phyloP scores from a whole-genome alignment of 2,888 invertebrate species.

The Homarus gammarus region DNA sequence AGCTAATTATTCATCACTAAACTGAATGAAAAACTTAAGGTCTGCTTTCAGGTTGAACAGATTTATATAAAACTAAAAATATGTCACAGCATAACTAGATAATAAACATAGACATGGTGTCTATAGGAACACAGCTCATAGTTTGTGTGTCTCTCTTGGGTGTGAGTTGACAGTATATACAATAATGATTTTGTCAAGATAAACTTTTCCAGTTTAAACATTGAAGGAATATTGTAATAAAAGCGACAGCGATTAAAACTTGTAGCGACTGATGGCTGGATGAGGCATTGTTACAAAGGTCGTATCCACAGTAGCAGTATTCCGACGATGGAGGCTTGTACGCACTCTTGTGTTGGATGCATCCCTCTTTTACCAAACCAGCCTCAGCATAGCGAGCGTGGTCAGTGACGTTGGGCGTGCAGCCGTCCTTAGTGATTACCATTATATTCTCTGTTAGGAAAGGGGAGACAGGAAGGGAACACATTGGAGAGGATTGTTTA shows the following conservation, averaged over 20 bases:
- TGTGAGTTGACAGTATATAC: background rate
- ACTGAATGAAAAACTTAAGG: too few species aligned
- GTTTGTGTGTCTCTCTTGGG: too few species aligned
- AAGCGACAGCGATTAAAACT: background rate
- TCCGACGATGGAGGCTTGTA: conserved; percentile 79
- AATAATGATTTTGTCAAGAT: background rate
- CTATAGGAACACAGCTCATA: too few species aligned
- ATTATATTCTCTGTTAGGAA: conserved; percentile 43
- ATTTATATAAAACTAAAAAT: too few species aligned
- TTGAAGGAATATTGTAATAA: background rate
- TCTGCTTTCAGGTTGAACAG: too few species aligned
- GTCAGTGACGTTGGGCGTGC: conserved; percentile 68
- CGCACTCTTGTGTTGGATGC: conserved; percentile 73
- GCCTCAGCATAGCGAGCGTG: conserved; percentile 65
- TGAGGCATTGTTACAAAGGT: conserved; percentile 84
- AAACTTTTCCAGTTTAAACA: background rate
- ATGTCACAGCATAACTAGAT: too few species aligned
- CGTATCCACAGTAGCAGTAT: conserved; percentile 88
- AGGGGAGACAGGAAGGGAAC: background rate
- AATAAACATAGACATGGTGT: too few species aligned
- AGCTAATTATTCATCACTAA: too few species aligned
- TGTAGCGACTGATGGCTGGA: background rate
- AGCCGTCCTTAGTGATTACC: conserved; percentile 74
- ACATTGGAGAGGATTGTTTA: too few species aligned
- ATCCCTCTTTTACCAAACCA: conserved; percentile 65